Evolutionary conservation across 2,888 invertebrate genomes (phyloP), one percentile per base, ranked within the genome.

Genomic region (Rhagium mordax): DNA sequence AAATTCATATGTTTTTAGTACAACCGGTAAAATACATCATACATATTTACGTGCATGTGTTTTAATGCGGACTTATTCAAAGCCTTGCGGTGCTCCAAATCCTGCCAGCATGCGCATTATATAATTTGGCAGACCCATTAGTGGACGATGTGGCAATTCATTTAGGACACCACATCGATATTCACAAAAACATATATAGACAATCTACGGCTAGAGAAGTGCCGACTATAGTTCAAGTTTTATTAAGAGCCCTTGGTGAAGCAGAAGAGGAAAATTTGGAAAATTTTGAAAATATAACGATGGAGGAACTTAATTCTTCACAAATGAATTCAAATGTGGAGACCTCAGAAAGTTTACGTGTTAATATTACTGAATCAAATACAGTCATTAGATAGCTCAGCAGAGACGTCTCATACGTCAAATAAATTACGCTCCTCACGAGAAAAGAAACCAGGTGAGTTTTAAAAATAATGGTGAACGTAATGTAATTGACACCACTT

Each of bases 1-100:
- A 41, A 73, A 73, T 53, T 59, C 65, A 16, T 65, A 70, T 59
- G 15, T 73, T 16, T 73, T 73, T 60, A 70, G 73, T 13, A 64
- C 24, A n/a, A 48, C 69, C 15, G 70, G 67, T n/a, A 47, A 47
- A 49, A 47, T 24, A 49, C 21, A n/a, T 5, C 6, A 59, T 33
- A 20, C 33, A 7, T 60, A 51, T 48, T 65, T 73, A n/a, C 21
- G 55, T n/a, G 64, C 73, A 8, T 73, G 71, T 29, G 15, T 29
- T 27, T 48, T 73, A 8, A 57, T 73, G 49, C 27, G 73, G n/a
- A 21, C 70, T 13, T 64, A 49, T 59, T 53, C 73, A 3, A 33
- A 13, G 16, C 27, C n/a, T 21, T 70, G 73, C 49, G 70, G 70
- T 27, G 73, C 73, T n/a, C 47, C 60, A 24, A 55, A 64, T 7